These are phyloP conservation scores for Australoheros scitulus DNA, from an alignment of 2,113 vertebrate genomes.

Conservation along the genomic window DNA sequence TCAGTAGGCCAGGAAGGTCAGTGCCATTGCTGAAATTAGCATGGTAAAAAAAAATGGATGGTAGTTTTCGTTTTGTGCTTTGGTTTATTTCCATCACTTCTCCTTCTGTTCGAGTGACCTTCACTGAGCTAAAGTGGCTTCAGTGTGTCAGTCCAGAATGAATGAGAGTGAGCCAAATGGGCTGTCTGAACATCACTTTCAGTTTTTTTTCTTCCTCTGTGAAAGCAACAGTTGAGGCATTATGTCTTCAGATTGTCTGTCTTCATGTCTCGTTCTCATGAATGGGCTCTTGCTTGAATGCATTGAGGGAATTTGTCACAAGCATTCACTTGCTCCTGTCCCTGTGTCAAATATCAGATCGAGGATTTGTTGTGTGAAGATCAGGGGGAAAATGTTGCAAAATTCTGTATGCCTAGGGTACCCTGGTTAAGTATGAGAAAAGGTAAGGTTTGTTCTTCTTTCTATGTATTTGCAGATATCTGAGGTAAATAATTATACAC, in stretches of 20 bases:
- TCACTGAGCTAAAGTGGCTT: conserved; percentile 5
- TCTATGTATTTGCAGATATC: background rate
- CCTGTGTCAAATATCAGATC: conserved; percentile 30
- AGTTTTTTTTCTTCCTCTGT: background rate
- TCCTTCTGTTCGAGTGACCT: conserved; percentile 8
- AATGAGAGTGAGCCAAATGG: conserved; percentile 4
- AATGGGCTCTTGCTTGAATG: background rate
- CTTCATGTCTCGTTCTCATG: background rate
- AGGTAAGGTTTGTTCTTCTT: background rate
- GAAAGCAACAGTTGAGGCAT: background rate
- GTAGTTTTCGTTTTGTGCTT: background rate
- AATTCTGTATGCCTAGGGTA: conserved; percentile 12
- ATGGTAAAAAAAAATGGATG: conserved; percentile 1
- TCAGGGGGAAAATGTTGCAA: conserved; percentile 39
- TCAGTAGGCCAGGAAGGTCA: conserved; percentile 24
- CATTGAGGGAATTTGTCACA: background rate
- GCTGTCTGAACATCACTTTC: conserved; percentile 11
- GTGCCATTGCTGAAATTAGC: conserved; percentile 5
- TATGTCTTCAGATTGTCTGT: background rate
- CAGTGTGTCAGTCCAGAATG: background rate
- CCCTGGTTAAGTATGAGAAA: background rate
- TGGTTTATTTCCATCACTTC: background rate
- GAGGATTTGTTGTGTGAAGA: conserved; percentile 3
- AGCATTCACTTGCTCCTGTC: background rate
- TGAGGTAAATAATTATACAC: background rate